phyloP scores from a whole-genome alignment of 2,797 vertebrate species.

The Brachymystax lenok region DNA sequence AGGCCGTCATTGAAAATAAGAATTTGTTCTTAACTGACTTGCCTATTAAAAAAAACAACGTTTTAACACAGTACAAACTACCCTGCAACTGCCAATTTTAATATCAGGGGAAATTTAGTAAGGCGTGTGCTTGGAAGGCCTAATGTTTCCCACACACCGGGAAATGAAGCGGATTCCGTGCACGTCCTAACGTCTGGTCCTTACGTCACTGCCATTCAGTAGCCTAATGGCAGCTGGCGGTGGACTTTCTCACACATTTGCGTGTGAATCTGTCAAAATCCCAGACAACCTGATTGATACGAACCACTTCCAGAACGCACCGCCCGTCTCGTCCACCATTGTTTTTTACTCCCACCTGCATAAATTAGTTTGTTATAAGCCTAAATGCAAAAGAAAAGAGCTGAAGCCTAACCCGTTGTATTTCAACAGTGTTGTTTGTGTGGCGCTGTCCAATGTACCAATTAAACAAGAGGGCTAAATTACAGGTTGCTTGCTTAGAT shows the following conservation, averaged over 20 bases:
- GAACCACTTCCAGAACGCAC: background rate
- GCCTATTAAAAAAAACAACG: no score
- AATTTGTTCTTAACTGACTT: no score
- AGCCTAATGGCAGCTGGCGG: slow-evolving; percentile 86
- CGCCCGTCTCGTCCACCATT: slow-evolving; percentile 3
- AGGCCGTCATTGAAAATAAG: no score
- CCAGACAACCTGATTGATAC: slow-evolving; percentile 9
- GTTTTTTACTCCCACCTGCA: background rate
- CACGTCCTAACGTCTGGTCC: slow-evolving; percentile 74
- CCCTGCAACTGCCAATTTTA: background rate
- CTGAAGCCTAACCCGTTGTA: background rate
- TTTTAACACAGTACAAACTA: background rate
- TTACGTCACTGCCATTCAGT: slow-evolving; percentile 77
- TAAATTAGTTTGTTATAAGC: background rate
- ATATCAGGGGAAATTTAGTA: slow-evolving; percentile 4
- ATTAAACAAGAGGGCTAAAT: background rate
- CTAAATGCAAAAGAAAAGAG: background rate
- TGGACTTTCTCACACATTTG: slow-evolving; percentile 50
- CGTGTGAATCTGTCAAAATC: slow-evolving; percentile 17
- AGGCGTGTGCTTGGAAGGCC: slow-evolving; percentile 19
- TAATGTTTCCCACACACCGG: slow-evolving; percentile 39
- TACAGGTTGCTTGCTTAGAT: background rate
- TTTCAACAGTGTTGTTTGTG: background rate
- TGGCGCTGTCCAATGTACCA: slow-evolving; percentile 7
- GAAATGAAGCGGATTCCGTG: slow-evolving; percentile 73